Base-by-base conservation (phyloP, 2,113 vertebrate species). In the Vanacampus margaritifer region DNA sequence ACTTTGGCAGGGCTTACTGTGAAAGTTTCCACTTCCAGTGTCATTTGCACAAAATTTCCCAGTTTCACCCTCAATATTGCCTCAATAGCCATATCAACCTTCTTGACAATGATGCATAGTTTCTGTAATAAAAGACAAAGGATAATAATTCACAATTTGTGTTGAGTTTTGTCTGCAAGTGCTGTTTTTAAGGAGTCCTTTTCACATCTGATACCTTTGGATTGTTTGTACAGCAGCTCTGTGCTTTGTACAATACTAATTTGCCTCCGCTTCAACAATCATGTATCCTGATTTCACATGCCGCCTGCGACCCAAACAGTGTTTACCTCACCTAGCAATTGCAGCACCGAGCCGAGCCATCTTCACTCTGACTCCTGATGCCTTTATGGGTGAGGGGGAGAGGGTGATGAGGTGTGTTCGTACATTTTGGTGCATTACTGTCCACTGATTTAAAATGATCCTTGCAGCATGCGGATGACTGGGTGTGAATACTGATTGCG, bases 401-500 rank as follows among this genome's bases (percentile, higher is more conserved):
- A 0, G 16, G 14, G 48, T 26, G 54, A 32, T 26, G 7, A 64
- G 60, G 67, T 54, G 64, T 12, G 10, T 67, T 39, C 46, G 64
- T 58, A 72, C 61, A 68, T 74, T 28, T 64, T 36, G 65, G 17
- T 66, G 65, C 72, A 77, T 81, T 78, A 79, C 75, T 74, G 64
- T 60, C 69, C 73, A 78, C 73, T 78, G 80, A 79, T 75, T 86
- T 51, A 65, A 75, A 68, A 72, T 74, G 66, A 70, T 73, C 58
- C 61, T 62, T 69, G 50, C 66, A 46, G 64, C 39, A 39, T 64
- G 37, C 64, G 56, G 11, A 24, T 2, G 24, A 57, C n/a, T 72
- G 57, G 61, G 26, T 77, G 43, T 74, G 74, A 82, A 75, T 78
- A 68, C 66, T 79, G 48, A 80, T 73, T 53, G 28, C 68, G 70